Percentiles rank a stretch among this genome's conserved stretches.
Conservation (phyloP, 1,140 invertebrate species). For the Sycophaga agraensis region DNA sequence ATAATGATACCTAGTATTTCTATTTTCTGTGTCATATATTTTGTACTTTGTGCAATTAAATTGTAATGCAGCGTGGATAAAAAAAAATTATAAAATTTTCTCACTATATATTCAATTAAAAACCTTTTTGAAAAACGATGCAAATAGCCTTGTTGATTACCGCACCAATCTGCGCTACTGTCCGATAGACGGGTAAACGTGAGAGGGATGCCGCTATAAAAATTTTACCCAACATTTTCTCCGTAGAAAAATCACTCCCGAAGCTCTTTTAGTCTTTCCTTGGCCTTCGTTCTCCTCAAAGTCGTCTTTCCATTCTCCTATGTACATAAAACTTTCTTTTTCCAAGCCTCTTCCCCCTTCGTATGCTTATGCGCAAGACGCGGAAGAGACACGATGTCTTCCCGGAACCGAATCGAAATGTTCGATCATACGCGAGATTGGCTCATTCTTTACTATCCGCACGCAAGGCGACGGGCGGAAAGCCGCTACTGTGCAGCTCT, state of each 20-base stretch:
- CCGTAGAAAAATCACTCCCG: conserved; percentile 8
- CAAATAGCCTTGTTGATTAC: too few relatives aligned
- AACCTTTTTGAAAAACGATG: too few relatives aligned
- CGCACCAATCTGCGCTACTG: too few relatives aligned
- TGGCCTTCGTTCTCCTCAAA: background rate
- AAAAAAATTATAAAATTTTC: too few relatives aligned
- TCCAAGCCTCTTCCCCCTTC: background rate
- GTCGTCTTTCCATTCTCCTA: conserved; percentile 24
- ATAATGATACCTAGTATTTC: too few relatives aligned
- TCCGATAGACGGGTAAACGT: too few relatives aligned
- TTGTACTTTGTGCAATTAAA: too few relatives aligned
- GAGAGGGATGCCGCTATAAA: background rate
- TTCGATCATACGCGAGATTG: conserved; percentile 50
- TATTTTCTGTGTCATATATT: too few relatives aligned
- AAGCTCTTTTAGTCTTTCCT: background rate
- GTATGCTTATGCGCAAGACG: conserved; percentile 8
- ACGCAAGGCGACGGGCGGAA: background rate
- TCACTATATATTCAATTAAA: too few relatives aligned
- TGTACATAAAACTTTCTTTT: conserved; percentile 27
- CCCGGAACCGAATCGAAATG: conserved; percentile 43
- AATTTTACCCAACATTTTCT: background rate
- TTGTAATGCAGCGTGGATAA: too few relatives aligned
- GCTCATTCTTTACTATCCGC: conserved; percentile 45
- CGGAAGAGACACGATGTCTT: conserved; percentile 23
- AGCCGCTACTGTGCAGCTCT: conserved; percentile 8